A percentile compares a stretch with the other conserved stretches of the same genome.
phyloP scores from a whole-genome alignment of 2,888 invertebrate species.

The Drosophila formosana region DNA sequence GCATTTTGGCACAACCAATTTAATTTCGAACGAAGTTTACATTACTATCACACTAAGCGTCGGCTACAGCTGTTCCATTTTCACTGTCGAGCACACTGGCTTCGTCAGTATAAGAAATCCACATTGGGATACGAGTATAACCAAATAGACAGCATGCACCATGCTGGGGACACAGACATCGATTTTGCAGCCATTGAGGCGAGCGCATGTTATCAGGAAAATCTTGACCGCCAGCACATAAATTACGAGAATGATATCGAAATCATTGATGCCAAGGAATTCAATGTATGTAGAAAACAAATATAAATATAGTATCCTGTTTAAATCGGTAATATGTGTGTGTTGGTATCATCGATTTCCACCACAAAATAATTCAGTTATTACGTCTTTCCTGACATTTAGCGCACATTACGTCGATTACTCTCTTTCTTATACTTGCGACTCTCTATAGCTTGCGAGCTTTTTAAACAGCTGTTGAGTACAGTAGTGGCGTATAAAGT shows the following conservation, averaged over 20 bases:
- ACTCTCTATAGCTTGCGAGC: conserved; percentile 33
- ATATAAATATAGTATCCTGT: not conserved
- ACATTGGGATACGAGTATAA: not conserved
- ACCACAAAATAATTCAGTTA: conserved; percentile 8
- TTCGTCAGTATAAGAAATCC: conserved; percentile 44
- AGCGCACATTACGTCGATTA: conserved; percentile 24
- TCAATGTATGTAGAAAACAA: conserved; percentile 71
- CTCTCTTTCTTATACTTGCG: conserved; percentile 22
- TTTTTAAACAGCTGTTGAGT: conserved; percentile 64
- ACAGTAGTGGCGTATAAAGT: conserved; percentile 47
- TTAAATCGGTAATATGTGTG: not conserved
- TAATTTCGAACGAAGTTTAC: conserved; percentile 69
- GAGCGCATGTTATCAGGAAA: conserved; percentile 54
- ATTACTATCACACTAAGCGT: conserved; percentile 73
- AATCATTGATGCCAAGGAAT: conserved; percentile 77
- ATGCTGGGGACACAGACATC: conserved; percentile 54
- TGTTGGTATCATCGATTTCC: not conserved
- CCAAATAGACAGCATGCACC: conserved; percentile 30
- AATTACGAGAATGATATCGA: conserved; percentile 73
- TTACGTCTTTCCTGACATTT: conserved; percentile 43
- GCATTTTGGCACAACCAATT: conserved; percentile 80
- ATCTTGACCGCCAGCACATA: conserved; percentile 45
- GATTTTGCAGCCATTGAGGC: conserved; percentile 83
- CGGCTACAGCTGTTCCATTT: conserved; percentile 75
- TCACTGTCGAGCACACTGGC: conserved; percentile 78